These are phyloP conservation scores for Halocynthia aurantium DNA, from an alignment of 23 tunicate genomes.

Conservation along the genomic window DNA sequence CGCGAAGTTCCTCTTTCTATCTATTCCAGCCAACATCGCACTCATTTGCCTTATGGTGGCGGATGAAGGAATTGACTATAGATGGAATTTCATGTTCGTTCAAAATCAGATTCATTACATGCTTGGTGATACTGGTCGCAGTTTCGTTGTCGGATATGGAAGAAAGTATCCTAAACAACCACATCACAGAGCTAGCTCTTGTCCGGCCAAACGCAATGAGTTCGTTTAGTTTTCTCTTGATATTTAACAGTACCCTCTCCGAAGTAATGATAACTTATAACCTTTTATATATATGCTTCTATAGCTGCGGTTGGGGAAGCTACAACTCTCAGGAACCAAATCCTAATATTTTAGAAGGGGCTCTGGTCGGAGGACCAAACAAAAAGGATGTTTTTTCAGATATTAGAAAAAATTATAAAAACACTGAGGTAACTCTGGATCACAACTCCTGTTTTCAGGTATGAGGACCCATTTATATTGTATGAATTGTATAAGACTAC, in stretches of 20 bases:
- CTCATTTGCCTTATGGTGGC: slow-evolving; percentile 78
- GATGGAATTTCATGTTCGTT: slow-evolving; percentile 21
- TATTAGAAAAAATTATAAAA: slow-evolving; percentile 40
- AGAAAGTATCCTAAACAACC: slow-evolving; percentile 62
- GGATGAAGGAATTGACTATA: slow-evolving; percentile 43
- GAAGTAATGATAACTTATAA: neutral
- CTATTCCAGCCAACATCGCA: slow-evolving; percentile 57
- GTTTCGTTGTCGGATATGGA: slow-evolving; percentile 81
- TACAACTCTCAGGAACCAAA: slow-evolving; percentile 24
- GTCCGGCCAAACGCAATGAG: slow-evolving; percentile 11
- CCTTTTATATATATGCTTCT: neutral
- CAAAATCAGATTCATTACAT: slow-evolving; percentile 73
- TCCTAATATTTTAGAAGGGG: slow-evolving; percentile 66
- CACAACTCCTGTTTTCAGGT: slow-evolving; percentile 94
- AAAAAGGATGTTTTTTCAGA: slow-evolving; percentile 42
- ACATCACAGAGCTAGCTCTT: slow-evolving; percentile 83
- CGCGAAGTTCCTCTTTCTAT: too few relatives aligned
- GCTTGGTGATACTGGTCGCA: slow-evolving; percentile 81
- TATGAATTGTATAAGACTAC: neutral
- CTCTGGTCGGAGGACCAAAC: slow-evolving; percentile 88
- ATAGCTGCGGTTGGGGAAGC: slow-evolving; percentile 28
- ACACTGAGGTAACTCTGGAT: slow-evolving; percentile 80
- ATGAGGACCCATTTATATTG: neutral
- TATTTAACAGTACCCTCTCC: neutral
- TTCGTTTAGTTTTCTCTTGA: neutral